Evolutionary conservation across 2,888 invertebrate species (phyloP), one percentile per base, ranked within the genome.

Genomic region (Drosophila yooni): DNA sequence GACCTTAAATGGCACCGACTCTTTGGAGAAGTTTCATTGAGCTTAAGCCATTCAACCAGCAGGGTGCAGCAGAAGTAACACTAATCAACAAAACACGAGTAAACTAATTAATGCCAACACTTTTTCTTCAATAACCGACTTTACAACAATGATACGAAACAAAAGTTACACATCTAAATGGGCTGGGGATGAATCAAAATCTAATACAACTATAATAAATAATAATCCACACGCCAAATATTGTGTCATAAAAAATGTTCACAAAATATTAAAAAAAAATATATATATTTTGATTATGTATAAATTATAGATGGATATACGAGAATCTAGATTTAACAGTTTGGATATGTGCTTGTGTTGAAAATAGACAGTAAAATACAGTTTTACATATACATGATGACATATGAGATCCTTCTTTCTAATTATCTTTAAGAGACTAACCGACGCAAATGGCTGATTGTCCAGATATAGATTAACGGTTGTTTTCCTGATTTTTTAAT

Each of bases 21-120:
- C 27, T 4, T 27, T 73, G 2, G 2, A 50, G 5, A 11, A 60
- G 29, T 8, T 61, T 79, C n/a, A 79, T 70, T n/a, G 38, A 65
- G 8, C 48, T 15, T 1, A 15, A 25, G 67, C 38, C 34, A 36
- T 2, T 7, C 15, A 34, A 18, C n/a, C 3, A 29, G n/a, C 31
- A 43, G 21, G 3, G 15, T 46, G 21, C 13, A 46, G 6, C 25
- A 15, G 21, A 53, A 21, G 1, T 18, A 31, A 18, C 36, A 31
- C 38, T 3, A 51, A 13, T 11, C 6, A 11, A 18, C 6, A 21
- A 8, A 4, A 25, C 21, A 18, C 18, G 25, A 34, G 21, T 21
- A 34, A 33, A 21, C 52, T 18, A 25, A 53, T 15, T 2, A 5
- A 34, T 21, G 21, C 33, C 29, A 66, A 11, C 15, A 38, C 21